A percentile compares a stretch with the other conserved stretches of the same genome.
Evolutionary conservation across 1,140 invertebrate species (phyloP).

Genomic region (Drosophila saltans): DNA sequence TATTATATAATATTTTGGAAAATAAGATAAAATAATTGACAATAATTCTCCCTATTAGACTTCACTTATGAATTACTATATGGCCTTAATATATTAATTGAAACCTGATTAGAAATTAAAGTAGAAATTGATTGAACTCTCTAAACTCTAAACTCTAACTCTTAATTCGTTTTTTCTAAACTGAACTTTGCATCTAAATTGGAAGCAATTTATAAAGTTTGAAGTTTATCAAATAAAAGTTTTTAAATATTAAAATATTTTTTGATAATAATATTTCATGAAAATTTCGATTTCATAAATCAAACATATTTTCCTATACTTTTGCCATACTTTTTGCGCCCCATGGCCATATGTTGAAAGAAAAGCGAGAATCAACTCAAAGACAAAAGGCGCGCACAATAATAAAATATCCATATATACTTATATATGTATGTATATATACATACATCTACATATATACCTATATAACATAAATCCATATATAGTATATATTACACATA

Average conservation of each 20-base stretch:
- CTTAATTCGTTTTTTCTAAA: too few species aligned
- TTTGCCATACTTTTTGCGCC: conserved; percentile 8
- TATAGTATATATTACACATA: conserved; percentile 68
- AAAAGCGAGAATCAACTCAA: conserved; percentile 28
- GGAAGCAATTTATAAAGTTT: too few species aligned
- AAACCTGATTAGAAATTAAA: too few species aligned
- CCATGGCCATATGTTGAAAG: conserved; percentile 46
- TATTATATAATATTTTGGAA: too few species aligned
- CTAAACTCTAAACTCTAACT: too few species aligned
- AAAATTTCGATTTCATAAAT: conserved; percentile 10
- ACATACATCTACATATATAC: conserved; percentile 30
- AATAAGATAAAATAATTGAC: too few species aligned
- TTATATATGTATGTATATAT: conserved; percentile 34
- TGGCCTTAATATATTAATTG: too few species aligned
- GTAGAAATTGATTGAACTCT: too few species aligned
- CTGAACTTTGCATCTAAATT: too few species aligned
- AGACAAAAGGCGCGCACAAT: conserved; percentile 61
- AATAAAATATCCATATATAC: conserved; percentile 34
- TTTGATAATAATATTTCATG: neutral
- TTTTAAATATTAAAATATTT: neutral
- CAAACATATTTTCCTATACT: conserved; percentile 64
- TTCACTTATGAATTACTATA: too few species aligned
- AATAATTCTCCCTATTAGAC: too few species aligned
- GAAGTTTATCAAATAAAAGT: neutral
- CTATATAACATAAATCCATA: conserved; percentile 34